A percentile compares a stretch with the other conserved stretches of the same genome.
Conservation (phyloP, 1,140 invertebrate genomes). For the Dreissena polymorpha region DNA sequence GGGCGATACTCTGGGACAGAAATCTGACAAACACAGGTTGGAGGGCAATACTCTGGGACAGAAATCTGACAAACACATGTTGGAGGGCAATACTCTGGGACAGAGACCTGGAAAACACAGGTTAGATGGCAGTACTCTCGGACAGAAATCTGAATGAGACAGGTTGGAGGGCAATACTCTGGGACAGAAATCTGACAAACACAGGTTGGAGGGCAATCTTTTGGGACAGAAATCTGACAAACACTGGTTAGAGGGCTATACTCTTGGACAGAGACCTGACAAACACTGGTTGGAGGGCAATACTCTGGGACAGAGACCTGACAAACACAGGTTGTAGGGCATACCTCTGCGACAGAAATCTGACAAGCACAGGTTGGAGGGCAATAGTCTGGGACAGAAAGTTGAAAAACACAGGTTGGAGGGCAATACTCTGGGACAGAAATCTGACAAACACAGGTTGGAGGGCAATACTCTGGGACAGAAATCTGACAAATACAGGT, state of each 20-base stretch:
- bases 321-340: constrained; percentile 48
- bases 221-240: constrained; percentile 63
- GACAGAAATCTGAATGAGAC: constrained; percentile 60
- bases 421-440: too few species aligned
- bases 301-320: constrained; percentile 64
- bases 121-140: too few species aligned
- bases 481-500: constrained; percentile 58
- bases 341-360: constrained; percentile 64
- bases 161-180: too few species aligned
- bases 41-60: too few species aligned
- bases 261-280: constrained; percentile 64
- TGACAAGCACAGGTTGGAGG: constrained; percentile 43
- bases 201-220: too few species aligned
- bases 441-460: constrained; percentile 57
- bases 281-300: constrained; percentile 40
- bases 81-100: too few species aligned
- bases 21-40: constrained; percentile 57
- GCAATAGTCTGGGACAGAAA: constrained; percentile 66
- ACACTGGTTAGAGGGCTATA: constrained; percentile 38
- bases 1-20: too few species aligned
- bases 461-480: too few species aligned
- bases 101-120: constrained; percentile 59
- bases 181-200: constrained; percentile 63
- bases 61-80: constrained; percentile 58
- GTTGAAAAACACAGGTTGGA: constrained; percentile 50